These are phyloP conservation scores for Nebria brevicollis DNA, from an alignment of 2,888 invertebrate genomes.

Conservation along the genomic window DNA sequence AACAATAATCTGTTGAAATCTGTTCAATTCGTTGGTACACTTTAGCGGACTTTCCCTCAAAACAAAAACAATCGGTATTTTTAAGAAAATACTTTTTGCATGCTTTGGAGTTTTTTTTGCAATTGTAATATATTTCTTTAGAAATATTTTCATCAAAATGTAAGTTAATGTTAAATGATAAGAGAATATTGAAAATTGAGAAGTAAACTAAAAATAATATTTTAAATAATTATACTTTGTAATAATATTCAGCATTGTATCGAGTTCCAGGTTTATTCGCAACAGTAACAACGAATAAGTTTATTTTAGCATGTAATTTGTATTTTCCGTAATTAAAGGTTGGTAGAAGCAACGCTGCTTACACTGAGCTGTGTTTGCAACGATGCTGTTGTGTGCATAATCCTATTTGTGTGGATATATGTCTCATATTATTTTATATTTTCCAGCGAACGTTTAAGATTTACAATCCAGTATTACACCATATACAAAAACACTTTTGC, in stretches of 20 bases:
- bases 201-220: too few species aligned
- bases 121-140: too few species aligned
- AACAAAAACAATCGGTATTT: too few species aligned
- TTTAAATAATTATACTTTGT: too few species aligned
- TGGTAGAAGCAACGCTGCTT: constrained; percentile 25
- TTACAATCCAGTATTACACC: constrained; percentile 18
- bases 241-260: background rate
- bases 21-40: too few species aligned
- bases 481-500: background rate
- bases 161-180: too few species aligned
- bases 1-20: too few species aligned
- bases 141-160: too few species aligned
- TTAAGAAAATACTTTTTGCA: too few species aligned
- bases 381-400: constrained; percentile 19
- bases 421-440: constrained; percentile 39
- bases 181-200: too few species aligned
- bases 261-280: background rate
- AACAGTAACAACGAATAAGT: constrained; percentile 28
- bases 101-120: too few species aligned
- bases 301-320: constrained; percentile 42
- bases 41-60: too few species aligned
- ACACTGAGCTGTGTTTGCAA: constrained; percentile 19
- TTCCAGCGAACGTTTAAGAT: constrained; percentile 18
- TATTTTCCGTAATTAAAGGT: constrained; percentile 47
- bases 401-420: constrained; percentile 43